These are phyloP conservation scores for Montifringilla adamsi DNA, from an alignment of 2,113 vertebrate genomes.

Conservation along the genomic window DNA sequence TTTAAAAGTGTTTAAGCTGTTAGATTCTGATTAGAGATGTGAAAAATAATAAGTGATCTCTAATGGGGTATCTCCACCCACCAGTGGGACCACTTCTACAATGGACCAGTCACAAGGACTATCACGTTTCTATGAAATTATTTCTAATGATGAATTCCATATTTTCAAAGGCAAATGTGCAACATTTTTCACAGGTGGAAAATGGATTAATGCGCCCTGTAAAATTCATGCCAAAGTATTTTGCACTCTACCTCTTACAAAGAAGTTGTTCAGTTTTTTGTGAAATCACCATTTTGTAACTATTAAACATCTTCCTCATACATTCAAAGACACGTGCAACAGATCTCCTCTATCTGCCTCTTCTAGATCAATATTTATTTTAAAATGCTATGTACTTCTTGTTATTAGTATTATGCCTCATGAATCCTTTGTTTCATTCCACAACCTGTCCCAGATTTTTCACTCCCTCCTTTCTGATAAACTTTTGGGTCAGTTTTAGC, in stretches of 20 bases:
- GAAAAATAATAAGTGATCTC: not conserved
- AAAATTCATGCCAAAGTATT: not conserved
- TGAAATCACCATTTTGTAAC: not conserved
- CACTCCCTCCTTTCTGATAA: not conserved
- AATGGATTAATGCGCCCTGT: not conserved
- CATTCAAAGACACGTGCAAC: not conserved
- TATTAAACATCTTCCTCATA: not conserved
- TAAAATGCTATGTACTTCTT: not conserved
- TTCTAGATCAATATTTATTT: not conserved
- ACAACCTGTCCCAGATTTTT: not conserved
- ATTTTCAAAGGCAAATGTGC: not conserved
- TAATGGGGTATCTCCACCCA: not conserved
- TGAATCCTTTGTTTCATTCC: not conserved
- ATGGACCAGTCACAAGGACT: not conserved
- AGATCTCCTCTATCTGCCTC: not conserved
- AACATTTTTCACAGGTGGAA: not conserved
- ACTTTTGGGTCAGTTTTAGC: not conserved
- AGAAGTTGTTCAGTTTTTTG: not conserved
- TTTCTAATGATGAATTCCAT: not conserved
- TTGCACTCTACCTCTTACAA: not conserved
- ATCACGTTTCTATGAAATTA: not conserved
- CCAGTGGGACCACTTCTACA: not conserved
- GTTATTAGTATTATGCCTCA: not conserved
- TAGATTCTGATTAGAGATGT: not conserved
- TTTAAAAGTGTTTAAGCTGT: not conserved